Evolutionary conservation across 30 jellyfish, hydroid and myxozoan species (phyloP).

Genomic region (Mastigias papua): DNA sequence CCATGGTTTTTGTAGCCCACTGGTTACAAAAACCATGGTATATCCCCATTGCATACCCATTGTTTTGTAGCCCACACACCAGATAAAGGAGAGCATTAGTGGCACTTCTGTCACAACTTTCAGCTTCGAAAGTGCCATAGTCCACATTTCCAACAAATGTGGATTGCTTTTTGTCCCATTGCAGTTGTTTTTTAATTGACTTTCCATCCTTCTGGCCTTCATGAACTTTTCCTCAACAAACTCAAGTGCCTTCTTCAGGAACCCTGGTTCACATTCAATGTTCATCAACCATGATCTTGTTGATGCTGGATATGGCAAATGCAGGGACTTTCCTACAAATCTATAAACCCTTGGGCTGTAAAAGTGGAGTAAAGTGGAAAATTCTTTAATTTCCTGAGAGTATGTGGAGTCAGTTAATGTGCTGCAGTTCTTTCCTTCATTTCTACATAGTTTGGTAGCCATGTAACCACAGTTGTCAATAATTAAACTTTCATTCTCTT

Average conservation of each 20-base stretch:
- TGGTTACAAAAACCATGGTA: slow-evolving; percentile 24
- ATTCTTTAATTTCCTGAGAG: slow-evolving; percentile 8
- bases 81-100: slow-evolving; percentile 18
- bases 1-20: slow-evolving; percentile 30
- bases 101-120: slow-evolving; percentile 21
- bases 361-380: slow-evolving; percentile 28
- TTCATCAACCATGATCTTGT: slow-evolving; percentile 51
- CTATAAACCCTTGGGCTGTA: slow-evolving; percentile 43
- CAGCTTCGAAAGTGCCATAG: slow-evolving; percentile 50
- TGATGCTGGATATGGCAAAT: slow-evolving; percentile 54
- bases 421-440: background rate
- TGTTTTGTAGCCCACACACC: slow-evolving; percentile 39
- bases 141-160: slow-evolving; percentile 64
- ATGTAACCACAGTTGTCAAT: slow-evolving; percentile 8
- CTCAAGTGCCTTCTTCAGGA: slow-evolving; percentile 32
- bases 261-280: slow-evolving; percentile 58
- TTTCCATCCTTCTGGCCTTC: slow-evolving; percentile 39
- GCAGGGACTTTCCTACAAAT: slow-evolving; percentile 1
- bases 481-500: background rate
- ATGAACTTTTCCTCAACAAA: background rate
- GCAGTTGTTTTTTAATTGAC: slow-evolving; percentile 36
- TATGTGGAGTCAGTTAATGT: slow-evolving; percentile 25
- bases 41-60: slow-evolving; percentile 48
- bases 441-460: slow-evolving; percentile 8
- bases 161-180: slow-evolving; percentile 22